Evolutionary conservation across 2,888 invertebrate species (phyloP).

Genomic region (Brachypalpus laphriformis): DNA sequence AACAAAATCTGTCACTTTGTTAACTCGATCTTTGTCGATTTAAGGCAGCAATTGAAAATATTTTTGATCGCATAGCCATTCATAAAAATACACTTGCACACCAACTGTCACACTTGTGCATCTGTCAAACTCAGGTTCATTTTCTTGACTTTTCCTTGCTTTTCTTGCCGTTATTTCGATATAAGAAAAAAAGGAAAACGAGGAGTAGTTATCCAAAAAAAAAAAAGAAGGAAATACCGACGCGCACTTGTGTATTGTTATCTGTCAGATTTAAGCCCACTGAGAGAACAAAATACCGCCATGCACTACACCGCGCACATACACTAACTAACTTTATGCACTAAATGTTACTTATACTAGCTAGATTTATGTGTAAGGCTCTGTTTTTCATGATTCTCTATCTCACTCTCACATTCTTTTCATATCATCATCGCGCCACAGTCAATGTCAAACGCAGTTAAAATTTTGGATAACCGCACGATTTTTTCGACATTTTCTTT

Average conservation of each 20-base stretch:
- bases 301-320: constrained; percentile 58
- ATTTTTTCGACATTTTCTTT: not conserved
- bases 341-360: constrained; percentile 50
- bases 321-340: constrained; percentile 55
- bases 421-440: constrained; percentile 57
- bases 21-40: no score
- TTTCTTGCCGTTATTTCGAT: not conserved
- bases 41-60: no score
- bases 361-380: constrained; percentile 24
- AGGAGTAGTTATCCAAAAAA: not conserved
- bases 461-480: not conserved
- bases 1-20: no score
- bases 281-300: constrained; percentile 44
- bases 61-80: no score
- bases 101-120: constrained; percentile 7
- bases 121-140: not conserved
- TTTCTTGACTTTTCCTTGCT: no score
- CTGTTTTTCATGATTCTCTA: not conserved
- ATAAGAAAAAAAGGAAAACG: not conserved
- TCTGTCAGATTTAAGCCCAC: constrained; percentile 53
- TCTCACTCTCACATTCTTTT: constrained; percentile 54
- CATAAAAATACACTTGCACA: not conserved
- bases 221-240: constrained; percentile 15
- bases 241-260: constrained; percentile 62
- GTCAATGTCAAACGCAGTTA: constrained; percentile 64